Base-by-base conservation (phyloP, 2,113 vertebrate species). In the Solea senegalensis region DNA sequence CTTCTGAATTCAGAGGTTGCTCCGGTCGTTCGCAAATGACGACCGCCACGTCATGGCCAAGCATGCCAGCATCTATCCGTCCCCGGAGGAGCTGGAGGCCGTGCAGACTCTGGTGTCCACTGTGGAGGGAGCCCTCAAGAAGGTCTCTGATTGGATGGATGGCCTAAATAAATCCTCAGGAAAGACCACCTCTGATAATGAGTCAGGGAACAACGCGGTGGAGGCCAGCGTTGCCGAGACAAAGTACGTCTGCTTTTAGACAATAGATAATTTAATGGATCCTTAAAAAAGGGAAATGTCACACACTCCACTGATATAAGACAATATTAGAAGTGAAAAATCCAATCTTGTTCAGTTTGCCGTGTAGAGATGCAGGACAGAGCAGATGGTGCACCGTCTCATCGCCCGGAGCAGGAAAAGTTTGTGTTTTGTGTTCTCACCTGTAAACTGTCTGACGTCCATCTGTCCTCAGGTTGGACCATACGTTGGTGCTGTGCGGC, bases 31-130 rank as follows among this genome's bases (percentile, higher is more conserved):
- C 40, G 88, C 89, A 0, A 88, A 69, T 9, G 95, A 98, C 68
- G 96, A 98, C 88, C 95, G 94, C 55, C 96, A 97, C 0, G 96
- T 98, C 72, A 97, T 98, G 97, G 95, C 96, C 80, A 98, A 97
- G 57, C 97, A 98, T 15, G 93, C 95, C 0, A 91, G 94, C 63
- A 93, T 98, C 80, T 98, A 97, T 80, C 97, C 97, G 45, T 94
- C 94, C 1, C 95, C 97, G 46, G 95, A 96, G 46, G 95, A 98
- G 65, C 94, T 98, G 65, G 96, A 97, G n/a, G 95, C 95, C 41
- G 95, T 97, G 53, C 97, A 98, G 87, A 95, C 94, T 64, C 94
- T 98, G 52, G 97, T 98, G 89, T 98, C 97, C 76, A 95, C 95
- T 12, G 97, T 95, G 77, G 96, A 98, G 60, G 94, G 95, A 74